A percentile compares a stretch with the other conserved stretches of the same genome.
These are phyloP conservation scores for Cryptocephalus moraei DNA, from an alignment of 2,888 invertebrate genomes.

Conservation along the genomic window DNA sequence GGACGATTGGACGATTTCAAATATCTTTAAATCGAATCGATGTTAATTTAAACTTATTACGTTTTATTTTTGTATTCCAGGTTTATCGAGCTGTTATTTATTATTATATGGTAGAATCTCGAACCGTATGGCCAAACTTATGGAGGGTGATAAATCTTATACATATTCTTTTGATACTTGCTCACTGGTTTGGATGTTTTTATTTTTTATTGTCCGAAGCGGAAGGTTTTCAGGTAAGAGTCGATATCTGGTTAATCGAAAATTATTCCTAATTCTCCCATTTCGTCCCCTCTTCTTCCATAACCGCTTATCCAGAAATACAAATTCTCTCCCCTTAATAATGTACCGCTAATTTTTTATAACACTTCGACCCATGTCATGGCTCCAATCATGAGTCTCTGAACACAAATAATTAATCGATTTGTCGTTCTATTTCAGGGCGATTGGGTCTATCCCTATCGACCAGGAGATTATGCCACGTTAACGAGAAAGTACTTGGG, in stretches of 20 bases:
- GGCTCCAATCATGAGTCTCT: too few species aligned
- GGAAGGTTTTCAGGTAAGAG: slow-evolving; percentile 66
- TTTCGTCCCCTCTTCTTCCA: not conserved
- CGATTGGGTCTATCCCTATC: slow-evolving; percentile 83
- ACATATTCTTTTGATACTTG: slow-evolving; percentile 86
- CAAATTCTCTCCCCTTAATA: not conserved
- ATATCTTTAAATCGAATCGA: not conserved
- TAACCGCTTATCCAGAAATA: not conserved
- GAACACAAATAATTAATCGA: too few species aligned
- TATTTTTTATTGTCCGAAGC: slow-evolving; percentile 89
- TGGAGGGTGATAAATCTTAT: slow-evolving; percentile 93
- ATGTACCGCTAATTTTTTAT: not conserved
- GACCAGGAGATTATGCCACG: slow-evolving; percentile 80
- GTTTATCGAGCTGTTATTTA: slow-evolving; percentile 86
- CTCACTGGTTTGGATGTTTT: slow-evolving; percentile 98
- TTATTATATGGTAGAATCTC: slow-evolving; percentile 92
- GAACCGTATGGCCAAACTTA: slow-evolving; percentile 92
- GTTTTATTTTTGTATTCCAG: slow-evolving; percentile 39
- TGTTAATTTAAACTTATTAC: not conserved
- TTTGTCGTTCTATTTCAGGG: slow-evolving; percentile 43
- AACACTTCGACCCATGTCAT: too few species aligned
- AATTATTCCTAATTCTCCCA: too few species aligned
- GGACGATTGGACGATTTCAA: too few species aligned
- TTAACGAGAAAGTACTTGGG: slow-evolving; percentile 88
- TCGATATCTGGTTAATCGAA: too few species aligned